Base-by-base conservation (phyloP, 2,888 invertebrate species). In the Trichogramma evanescens region DNA sequence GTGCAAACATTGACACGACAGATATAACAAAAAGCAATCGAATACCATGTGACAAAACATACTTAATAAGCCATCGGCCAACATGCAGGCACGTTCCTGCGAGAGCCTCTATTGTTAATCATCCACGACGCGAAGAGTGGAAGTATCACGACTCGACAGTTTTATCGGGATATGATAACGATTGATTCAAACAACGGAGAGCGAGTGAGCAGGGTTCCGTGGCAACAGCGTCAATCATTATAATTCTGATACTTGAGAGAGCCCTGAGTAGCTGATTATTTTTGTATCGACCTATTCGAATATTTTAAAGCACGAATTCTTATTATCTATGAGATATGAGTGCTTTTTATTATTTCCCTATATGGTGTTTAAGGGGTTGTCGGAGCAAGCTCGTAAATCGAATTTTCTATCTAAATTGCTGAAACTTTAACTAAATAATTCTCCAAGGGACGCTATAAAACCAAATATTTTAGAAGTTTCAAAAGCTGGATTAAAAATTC, bases 151-250 rank as follows among this genome's bases (percentile, higher is more conserved):
- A 50, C 40, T 63, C 57, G 53, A 26, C 58, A 54, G 54, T 57
- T 59, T 63, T 57, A 53, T 58, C 56, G 41, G n/a, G 10, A 55
- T 54, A 42, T 52, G 56, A 62, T 62, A 59, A 62, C 62, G 62
- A 62, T 59, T 56, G 59, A 52, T 55, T 54, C 44, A 26, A 26
- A 26, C 26, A 26, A 26, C 26, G 26, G 26, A 26, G 26, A 26
- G 26, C 26, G 26, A 26, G 26, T 2, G 26, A 26, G 26, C 26
- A 26, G 26, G 26, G 26, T 2, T 26, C 26, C 26, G 26, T 26
- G 26, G 26, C 26, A 26, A 26, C 26, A 26, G 3, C 58, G n/a
- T 26, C 51, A 48, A 60, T 60, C 59, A 52, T 56, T 60, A 56
- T 56, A 60, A 56, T 56, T 52, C 48, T 43, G 59, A 60, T 49